These are phyloP conservation scores for Parauchenoglanis punctatus DNA, from an alignment of 2,797 vertebrate genomes.

Conservation along the genomic window DNA sequence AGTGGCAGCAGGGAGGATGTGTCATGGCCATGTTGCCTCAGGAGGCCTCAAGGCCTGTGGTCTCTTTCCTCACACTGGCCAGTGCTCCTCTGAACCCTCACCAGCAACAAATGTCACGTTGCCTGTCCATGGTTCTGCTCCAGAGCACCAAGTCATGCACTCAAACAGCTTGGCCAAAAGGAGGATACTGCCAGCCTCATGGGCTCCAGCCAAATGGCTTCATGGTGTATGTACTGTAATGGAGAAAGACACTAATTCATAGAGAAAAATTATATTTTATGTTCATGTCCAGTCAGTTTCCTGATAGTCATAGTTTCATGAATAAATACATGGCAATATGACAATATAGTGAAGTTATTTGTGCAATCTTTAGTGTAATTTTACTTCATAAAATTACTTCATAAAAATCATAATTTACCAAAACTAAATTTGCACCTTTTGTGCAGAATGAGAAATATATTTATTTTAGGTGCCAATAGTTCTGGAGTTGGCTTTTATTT, in stretches of 20 bases:
- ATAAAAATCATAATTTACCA: neutral
- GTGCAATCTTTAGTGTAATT: neutral
- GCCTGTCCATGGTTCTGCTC: slow-evolving; percentile 66
- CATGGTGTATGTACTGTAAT: neutral
- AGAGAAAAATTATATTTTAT: neutral
- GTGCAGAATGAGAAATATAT: neutral
- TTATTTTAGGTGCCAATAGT: neutral
- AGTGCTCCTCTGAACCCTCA: slow-evolving; percentile 58
- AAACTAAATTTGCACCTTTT: neutral
- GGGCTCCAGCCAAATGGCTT: slow-evolving; percentile 9
- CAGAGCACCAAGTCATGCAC: slow-evolving; percentile 68
- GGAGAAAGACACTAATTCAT: neutral
- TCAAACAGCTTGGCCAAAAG: slow-evolving; percentile 50
- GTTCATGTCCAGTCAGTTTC: neutral
- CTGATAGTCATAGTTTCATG: neutral
- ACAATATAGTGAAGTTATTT: neutral
- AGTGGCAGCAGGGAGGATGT: slow-evolving; percentile 27
- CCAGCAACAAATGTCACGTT: slow-evolving; percentile 75
- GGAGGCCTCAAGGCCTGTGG: slow-evolving; percentile 36
- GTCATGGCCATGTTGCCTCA: slow-evolving; percentile 15
- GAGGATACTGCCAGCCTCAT: neutral
- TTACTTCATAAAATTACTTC: neutral
- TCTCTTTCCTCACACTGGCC: slow-evolving; percentile 38
- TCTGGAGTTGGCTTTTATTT: neutral
- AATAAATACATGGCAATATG: neutral